These are phyloP conservation scores for Endomychus coccineus DNA, from an alignment of 2,888 invertebrate genomes.

Conservation along the genomic window DNA sequence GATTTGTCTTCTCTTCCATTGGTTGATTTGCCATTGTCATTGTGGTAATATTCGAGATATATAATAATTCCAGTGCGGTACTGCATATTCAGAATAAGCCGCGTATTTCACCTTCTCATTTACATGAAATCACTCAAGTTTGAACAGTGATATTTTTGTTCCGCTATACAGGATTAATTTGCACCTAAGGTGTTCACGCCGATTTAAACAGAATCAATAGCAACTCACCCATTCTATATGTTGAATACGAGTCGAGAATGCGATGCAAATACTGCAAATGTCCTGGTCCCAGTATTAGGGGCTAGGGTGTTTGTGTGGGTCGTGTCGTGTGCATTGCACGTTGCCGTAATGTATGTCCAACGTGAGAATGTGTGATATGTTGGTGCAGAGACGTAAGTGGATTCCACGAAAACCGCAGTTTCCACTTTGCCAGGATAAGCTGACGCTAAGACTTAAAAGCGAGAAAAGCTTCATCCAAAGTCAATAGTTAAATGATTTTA, in stretches of 20 bases:
- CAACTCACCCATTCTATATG: no score
- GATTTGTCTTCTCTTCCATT: no score
- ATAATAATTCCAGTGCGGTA: no score
- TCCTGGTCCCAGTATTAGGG: no score
- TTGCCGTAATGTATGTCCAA: background rate
- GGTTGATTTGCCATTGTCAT: no score
- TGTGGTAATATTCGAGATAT: no score
- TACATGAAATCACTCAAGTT: slow-evolving; percentile 38
- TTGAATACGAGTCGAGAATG: no score
- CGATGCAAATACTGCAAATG: no score
- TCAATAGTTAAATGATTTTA: slow-evolving; percentile 40
- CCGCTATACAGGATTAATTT: slow-evolving; percentile 37
- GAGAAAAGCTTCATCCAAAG: slow-evolving; percentile 37
- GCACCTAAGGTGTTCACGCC: slow-evolving; percentile 31
- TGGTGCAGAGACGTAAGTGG: slow-evolving; percentile 36
- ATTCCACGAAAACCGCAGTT: slow-evolving; percentile 38
- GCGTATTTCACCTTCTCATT: slow-evolving; percentile 31
- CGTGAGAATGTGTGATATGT: background rate
- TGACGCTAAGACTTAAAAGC: slow-evolving; percentile 24
- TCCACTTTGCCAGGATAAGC: slow-evolving; percentile 40
- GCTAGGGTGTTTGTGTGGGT: no score
- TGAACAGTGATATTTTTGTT: slow-evolving; percentile 39
- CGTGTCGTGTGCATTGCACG: no score
- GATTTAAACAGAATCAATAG: slow-evolving; percentile 29
- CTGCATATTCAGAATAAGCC: background rate